Conservation (phyloP, 1,140 invertebrate species). For the Aradophagus sp. region DNA sequence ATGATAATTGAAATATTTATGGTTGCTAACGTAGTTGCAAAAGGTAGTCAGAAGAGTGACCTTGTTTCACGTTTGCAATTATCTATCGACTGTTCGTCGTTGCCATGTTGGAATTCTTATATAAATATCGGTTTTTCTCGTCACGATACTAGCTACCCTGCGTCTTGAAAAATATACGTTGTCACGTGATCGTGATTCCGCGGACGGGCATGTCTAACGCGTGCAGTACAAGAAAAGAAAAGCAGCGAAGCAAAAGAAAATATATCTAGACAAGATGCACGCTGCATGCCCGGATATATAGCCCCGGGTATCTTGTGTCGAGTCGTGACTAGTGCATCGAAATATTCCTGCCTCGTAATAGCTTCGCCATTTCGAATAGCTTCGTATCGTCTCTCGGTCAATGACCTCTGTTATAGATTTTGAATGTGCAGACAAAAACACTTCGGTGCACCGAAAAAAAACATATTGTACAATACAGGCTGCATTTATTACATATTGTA, state of each 20-base stretch:
- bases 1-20: too few relatives aligned
- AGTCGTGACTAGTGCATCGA: constrained; percentile 49
- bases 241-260: constrained; percentile 12
- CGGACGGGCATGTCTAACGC: constrained; percentile 9
- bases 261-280: constrained; percentile 29
- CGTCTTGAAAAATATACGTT: neutral
- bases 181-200: constrained; percentile 28
- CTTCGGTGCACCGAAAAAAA: too few relatives aligned
- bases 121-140: constrained; percentile 28
- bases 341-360: constrained; percentile 34
- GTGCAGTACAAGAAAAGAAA: constrained; percentile 16
- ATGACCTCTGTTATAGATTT: constrained; percentile 42
- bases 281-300: constrained; percentile 24
- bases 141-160: constrained; percentile 17
- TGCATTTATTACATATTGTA: too few relatives aligned
- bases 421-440: too few relatives aligned
- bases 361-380: constrained; percentile 22
- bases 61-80: neutral
- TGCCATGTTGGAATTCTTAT: constrained; percentile 25
- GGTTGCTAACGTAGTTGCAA: too few relatives aligned
- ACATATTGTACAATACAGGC: too few relatives aligned
- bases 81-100: constrained; percentile 7
- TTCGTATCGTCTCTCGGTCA: constrained; percentile 31
- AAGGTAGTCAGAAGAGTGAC: too few relatives aligned
- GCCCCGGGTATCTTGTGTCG: constrained; percentile 23